Base-by-base conservation (phyloP, 2,888 invertebrate species). In the Epirrhoe alternata region DNA sequence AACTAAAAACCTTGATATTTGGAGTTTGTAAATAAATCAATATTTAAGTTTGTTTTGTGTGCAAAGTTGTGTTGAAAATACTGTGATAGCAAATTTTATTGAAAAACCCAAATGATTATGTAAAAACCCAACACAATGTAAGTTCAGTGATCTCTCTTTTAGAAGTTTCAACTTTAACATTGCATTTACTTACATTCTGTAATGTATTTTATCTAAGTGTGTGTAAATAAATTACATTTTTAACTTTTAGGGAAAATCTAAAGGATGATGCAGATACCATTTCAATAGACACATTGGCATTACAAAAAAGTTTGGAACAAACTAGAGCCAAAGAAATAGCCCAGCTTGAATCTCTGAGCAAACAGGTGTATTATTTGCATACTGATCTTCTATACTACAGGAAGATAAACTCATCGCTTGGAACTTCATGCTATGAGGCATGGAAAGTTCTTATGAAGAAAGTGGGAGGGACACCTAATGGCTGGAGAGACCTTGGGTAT, bases 401-500 rank as follows among this genome's bases (percentile, higher is more conserved):
- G 42, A 87, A 92, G 71, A 73, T 85, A 1, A 88, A 88, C 65
- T 84, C 90, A 6, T 84, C 86, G 45, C 84, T 87, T 74, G 92
- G 92, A 33, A 61, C 79, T 56, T 83, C 83, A 7, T 91, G 92
- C 69, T 89, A 89, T 69, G 87, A 90, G 66, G 85, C 87, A 38
- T 92, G 92, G 92, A 86, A 81, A 70, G 86, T 80, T 1, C 70
- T 92, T 16, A 80, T 93, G 5, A 91, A 87, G 66, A 86, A 83
- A 76, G 79, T 92, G 5, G 92, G 92, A 30, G 92, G 92, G 3
- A 84, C 89, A 12, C 86, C 84, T 2, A 85, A 91, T 75, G 87
- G 86, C 30, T 93, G 92, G 92, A 84, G 80, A 64, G 89, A 90
- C 52, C 80, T 93, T 45, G 93, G 93, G n/a, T 77, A 82, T 74